Evolutionary conservation across 2,113 vertebrate species (phyloP).

Genomic region (Spea multiplicata): DNA sequence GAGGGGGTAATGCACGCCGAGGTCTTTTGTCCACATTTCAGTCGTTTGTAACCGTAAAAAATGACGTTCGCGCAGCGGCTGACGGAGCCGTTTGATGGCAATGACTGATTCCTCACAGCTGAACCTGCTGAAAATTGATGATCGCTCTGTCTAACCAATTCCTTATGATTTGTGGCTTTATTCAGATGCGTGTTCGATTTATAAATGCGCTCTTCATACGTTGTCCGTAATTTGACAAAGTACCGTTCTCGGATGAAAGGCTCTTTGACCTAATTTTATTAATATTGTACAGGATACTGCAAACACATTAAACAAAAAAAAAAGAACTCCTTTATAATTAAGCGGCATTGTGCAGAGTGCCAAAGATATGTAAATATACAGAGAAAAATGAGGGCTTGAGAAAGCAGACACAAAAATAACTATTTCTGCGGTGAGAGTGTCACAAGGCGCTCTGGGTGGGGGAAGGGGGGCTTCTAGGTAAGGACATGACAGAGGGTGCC

Average conservation of each 20-base stretch:
- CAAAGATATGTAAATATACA: constrained; percentile 16
- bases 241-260: constrained; percentile 65
- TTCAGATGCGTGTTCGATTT: constrained; percentile 78
- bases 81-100: constrained; percentile 87
- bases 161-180: constrained; percentile 82
- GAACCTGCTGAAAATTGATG: constrained; percentile 90
- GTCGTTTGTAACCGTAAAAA: constrained; percentile 75
- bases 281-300: constrained; percentile 56
- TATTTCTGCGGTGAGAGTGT: not conserved
- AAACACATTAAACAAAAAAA: constrained; percentile 33
- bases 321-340: constrained; percentile 40
- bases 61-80: constrained; percentile 70
- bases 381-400: not conserved
- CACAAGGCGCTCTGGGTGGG: no score
- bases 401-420: not conserved
- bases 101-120: constrained; percentile 81
- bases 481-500: no score
- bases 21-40: constrained; percentile 66
- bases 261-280: constrained; percentile 71
- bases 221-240: constrained; percentile 74
- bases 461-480: no score
- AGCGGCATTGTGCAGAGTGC: constrained; percentile 16
- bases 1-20: constrained; percentile 52
- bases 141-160: constrained; percentile 89
- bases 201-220: constrained; percentile 85